Base-by-base conservation (phyloP, 30 jellyfish, hydroid and myxozoan species). In the Turritopsis rubra region DNA sequence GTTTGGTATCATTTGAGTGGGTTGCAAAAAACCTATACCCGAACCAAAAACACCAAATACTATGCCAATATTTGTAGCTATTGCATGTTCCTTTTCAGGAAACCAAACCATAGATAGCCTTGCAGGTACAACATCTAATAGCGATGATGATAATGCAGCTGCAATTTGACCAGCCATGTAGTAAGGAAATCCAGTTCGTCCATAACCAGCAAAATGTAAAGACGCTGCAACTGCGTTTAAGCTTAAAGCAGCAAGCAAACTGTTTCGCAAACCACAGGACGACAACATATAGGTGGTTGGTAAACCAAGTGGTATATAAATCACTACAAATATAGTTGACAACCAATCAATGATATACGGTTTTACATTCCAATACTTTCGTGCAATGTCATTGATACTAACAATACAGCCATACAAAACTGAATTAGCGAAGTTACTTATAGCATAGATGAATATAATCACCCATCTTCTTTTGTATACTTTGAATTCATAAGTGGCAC, bases 91-190 rank as follows among this genome's bases (percentile, higher is more conserved):
- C 26, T 88, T 81, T 52, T 82, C 95, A 8, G 95, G 95, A 86
- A 93, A 93, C 98, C 98, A 93, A 81, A 85, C 91, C 18, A 95
- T 89, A 0, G 98, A 94, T 8, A 93, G 73, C 81, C 79, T 82
- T 7, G 94, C 93, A 16, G 98, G 98, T 23, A 88, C 88, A 52
- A 81, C 92, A 21, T 88, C 88, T 66, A 93, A 84, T 66, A 83
- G 79, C 27, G 87, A 85, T 1, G 88, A 79, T 1, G 95, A 96
- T 13, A 93, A 1, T 1, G 96, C 96, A n/a, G 96, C 96, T 71
- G 86, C 41, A 53, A 82, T 31, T 31, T 91, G 97, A 1, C 97
- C 97, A 0, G 65, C 65, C 24, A 85, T 84, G 52, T 86, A 88
- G 81, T 78, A 85, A 26, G 71, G 21, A 75, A 86, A 91, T 28